phyloP scores from a whole-genome alignment of 2,113 vertebrate species.

The Pterocles orientalis region DNA sequence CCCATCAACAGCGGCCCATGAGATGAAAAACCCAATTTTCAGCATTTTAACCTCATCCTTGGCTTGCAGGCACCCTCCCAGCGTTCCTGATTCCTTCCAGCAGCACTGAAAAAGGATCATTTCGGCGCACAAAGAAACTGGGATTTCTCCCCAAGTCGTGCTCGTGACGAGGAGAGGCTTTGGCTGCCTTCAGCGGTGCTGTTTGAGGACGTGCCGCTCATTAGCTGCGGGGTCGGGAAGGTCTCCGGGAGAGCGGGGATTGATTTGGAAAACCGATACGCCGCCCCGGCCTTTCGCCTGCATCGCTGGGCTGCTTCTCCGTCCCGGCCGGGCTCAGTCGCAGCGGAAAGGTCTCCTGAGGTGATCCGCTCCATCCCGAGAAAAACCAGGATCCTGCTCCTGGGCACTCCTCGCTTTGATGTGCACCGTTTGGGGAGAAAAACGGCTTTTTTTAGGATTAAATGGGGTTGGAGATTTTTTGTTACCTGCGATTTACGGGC shows the following conservation, averaged over 20 bases:
- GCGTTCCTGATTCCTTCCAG: background rate
- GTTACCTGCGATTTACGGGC: background rate
- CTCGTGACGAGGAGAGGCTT: fast-evolving
- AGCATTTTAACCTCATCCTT: background rate
- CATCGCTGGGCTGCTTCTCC: background rate
- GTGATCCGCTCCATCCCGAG: background rate
- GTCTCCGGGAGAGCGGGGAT: background rate
- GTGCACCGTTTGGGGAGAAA: fast-evolving
- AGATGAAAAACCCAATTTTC: background rate
- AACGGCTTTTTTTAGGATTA: background rate
- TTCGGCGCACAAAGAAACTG: fast-evolving
- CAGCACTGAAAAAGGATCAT: fast-evolving
- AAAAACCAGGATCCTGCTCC: background rate
- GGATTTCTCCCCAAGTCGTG: fast-evolving
- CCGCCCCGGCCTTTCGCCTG: background rate
- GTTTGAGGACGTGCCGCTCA: background rate
- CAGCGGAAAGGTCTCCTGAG: background rate
- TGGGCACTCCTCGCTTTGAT: fast-evolving
- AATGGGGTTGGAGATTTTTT: background rate
- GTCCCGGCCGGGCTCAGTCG: fast-evolving
- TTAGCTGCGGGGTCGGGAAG: background rate
- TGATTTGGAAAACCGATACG: background rate
- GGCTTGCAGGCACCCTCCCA: background rate
- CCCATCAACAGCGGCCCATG: background rate
- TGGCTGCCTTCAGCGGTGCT: fast-evolving